Conservation (phyloP, 1,140 invertebrate species). For the Aphaenogaster floridana region DNA sequence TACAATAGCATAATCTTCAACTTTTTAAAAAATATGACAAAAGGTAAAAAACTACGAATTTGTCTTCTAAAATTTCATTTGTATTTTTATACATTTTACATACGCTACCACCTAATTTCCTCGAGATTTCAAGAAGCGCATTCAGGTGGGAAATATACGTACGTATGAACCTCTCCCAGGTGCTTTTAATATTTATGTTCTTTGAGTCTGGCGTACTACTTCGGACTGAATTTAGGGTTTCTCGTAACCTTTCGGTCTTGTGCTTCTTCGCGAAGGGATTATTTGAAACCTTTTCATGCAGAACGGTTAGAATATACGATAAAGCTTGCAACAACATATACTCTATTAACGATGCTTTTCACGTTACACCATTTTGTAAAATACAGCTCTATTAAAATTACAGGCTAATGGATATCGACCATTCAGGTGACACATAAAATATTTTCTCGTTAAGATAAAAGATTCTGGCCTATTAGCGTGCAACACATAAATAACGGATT, state of each 20-base stretch:
- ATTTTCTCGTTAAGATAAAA: slow-evolving; percentile 42
- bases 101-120: slow-evolving; percentile 9
- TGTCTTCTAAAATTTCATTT: neutral
- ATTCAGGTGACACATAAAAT: slow-evolving; percentile 33
- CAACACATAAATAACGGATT: slow-evolving; percentile 21
- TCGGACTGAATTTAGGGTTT: slow-evolving; percentile 11
- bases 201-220: neutral
- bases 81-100: neutral
- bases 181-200: slow-evolving; percentile 46
- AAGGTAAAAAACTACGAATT: neutral
- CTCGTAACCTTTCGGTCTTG: neutral
- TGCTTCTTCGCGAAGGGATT: slow-evolving; percentile 2
- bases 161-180: neutral
- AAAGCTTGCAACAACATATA: slow-evolving; percentile 29
- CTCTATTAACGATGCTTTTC: slow-evolving; percentile 16
- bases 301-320: slow-evolving; percentile 7
- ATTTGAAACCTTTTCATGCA: slow-evolving; percentile 35
- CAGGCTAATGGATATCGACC: slow-evolving; percentile 34
- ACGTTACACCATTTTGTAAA: slow-evolving; percentile 18
- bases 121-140: neutral
- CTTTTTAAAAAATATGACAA: neutral
- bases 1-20: too few relatives aligned
- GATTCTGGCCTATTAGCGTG: neutral
- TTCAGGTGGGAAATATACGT: slow-evolving; percentile 7
- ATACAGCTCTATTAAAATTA: slow-evolving; percentile 48